A percentile compares a stretch with the other conserved stretches of the same genome.
Evolutionary conservation across 2,797 vertebrate species (phyloP).

Genomic region (Rhyacichthys aspro): DNA sequence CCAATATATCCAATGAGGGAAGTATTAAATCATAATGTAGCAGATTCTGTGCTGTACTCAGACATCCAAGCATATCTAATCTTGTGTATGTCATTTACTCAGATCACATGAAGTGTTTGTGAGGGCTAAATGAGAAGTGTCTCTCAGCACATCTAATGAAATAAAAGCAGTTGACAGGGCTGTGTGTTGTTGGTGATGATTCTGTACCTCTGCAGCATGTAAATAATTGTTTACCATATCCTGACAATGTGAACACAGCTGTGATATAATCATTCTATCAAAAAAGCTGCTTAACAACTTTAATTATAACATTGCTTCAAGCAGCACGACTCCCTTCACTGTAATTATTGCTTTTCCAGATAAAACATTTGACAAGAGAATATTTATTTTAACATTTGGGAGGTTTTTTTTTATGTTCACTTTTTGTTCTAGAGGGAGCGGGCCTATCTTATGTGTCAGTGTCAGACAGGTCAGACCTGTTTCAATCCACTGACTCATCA

Average conservation of each 20-base stretch:
- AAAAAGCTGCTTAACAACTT: neutral
- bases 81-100: constrained; percentile 16
- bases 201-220: constrained; percentile 15
- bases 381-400: neutral
- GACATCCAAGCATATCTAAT: constrained; percentile 27
- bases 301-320: constrained; percentile 9
- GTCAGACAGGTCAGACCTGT: constrained; percentile 62
- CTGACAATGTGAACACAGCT: constrained; percentile 1
- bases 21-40: constrained; percentile 3
- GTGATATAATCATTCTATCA: neutral
- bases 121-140: constrained; percentile 25
- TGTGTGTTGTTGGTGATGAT: constrained; percentile 24
- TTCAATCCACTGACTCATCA: constrained; percentile 61
- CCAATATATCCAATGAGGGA: constrained; percentile 13
- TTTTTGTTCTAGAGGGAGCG: constrained; percentile 13
- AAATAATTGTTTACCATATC: neutral
- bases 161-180: constrained; percentile 37
- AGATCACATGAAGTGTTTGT: constrained; percentile 26
- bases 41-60: constrained; percentile 34
- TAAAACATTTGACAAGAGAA: constrained; percentile 5
- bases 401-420: constrained; percentile 5
- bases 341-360: constrained; percentile 12
- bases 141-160: constrained; percentile 25
- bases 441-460: constrained; percentile 38
- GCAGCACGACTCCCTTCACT: neutral